phyloP scores from a whole-genome alignment of 2,797 vertebrate genomes.

The Leptoclinus maculatus region DNA sequence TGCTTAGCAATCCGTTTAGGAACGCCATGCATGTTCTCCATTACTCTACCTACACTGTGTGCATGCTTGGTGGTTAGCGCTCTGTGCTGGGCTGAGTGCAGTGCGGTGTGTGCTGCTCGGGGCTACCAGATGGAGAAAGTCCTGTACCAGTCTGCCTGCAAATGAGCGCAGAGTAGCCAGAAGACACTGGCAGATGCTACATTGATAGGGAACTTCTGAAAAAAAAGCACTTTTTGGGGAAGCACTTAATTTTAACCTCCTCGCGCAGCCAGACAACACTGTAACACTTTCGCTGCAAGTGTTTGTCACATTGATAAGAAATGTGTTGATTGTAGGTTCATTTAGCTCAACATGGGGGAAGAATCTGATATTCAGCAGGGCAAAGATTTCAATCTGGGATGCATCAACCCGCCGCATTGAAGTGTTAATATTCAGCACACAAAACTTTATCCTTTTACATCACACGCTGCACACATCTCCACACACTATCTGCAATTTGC shows the following conservation, averaged over 20 bases:
- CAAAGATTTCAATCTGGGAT: constrained; percentile 43
- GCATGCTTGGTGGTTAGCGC: constrained; percentile 15
- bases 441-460: constrained; percentile 38
- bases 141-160: constrained; percentile 58
- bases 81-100: constrained; percentile 7
- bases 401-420: constrained; percentile 31
- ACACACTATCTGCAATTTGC: constrained; percentile 50
- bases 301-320: constrained; percentile 14
- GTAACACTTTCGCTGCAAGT: background rate
- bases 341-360: constrained; percentile 3
- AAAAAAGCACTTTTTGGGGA: constrained; percentile 36
- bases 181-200: constrained; percentile 69
- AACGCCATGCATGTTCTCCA: background rate
- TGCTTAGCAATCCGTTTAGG: background rate
- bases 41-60: background rate
- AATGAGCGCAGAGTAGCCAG: constrained; percentile 66
- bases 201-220: constrained; percentile 22
- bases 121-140: constrained; percentile 74
- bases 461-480: constrained; percentile 50
- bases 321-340: background rate
- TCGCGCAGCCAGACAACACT: background rate
- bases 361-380: constrained; percentile 1
- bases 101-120: constrained; percentile 42
- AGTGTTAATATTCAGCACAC: constrained; percentile 50
- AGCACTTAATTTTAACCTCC: constrained; percentile 35